Base-by-base conservation (phyloP, 2,113 vertebrate genomes). In the Talpa occidentalis region DNA sequence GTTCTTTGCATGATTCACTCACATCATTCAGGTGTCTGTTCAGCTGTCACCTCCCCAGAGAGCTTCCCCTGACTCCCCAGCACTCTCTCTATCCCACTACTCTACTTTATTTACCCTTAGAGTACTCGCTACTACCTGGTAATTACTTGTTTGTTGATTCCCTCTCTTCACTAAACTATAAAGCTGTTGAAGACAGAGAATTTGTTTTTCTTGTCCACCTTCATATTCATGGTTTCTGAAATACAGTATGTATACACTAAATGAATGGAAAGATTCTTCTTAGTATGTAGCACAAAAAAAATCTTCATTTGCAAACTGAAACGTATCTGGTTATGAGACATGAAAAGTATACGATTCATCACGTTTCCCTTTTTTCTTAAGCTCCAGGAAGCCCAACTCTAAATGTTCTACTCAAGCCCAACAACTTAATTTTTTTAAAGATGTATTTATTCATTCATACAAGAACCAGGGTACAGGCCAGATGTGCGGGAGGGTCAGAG, bases 301-400 rank as follows among this genome's bases (percentile, higher is more conserved):
- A 77, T 64, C 62, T 40, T 89, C 37, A 56, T 69, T 77, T 69
- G 72, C 44, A 91, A 69, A 54, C 26, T 72, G 54, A 26, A 37
- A 78, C 24, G 9, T 67, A 69, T 21, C 37, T 21, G 72, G 44
- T 88, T 78, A 59, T 30, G 15, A 89, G 35, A 86, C 44, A 85
- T 24, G 22, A 35, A 90, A 91, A 86, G 21, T 86, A 56, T 28
- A 32, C 59, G 56, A 80, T 44, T 81, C 30, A 91, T 54, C 44
- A 35, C 47, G 17, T 67, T 91, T 67, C 56, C 47, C 4, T 40
- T 66, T 69, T 59, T 80, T 59, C 47, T 82, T 88, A 88, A 77
- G 35, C 82, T 92, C 40, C 35, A 92, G 24, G 52, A 88, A 95
- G 47, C 35, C 37, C 28, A 83, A 30, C 77, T 92, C 78, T 92